phyloP scores from a whole-genome alignment of 2,797 vertebrate species.

The Paramormyrops hopkinsi region DNA sequence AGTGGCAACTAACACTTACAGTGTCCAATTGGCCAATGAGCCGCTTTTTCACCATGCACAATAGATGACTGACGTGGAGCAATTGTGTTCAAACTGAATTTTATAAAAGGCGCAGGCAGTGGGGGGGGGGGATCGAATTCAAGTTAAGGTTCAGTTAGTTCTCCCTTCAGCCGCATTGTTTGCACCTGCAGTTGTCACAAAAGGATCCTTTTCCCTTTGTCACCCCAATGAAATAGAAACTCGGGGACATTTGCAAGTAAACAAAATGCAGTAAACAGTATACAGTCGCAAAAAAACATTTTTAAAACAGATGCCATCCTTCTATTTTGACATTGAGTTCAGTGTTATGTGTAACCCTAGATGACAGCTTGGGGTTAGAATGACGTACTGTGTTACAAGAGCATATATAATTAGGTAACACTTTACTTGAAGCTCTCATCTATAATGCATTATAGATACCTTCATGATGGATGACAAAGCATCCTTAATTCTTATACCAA shows the following conservation, averaged over 20 bases:
- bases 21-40: background rate
- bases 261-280: background rate
- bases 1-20: background rate
- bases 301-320: background rate
- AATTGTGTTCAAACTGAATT: background rate
- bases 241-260: background rate
- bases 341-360: background rate
- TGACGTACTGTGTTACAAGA: background rate
- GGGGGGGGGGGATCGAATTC: background rate
- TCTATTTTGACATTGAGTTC: background rate
- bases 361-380: background rate
- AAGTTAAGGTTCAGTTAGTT: constrained; percentile 26
- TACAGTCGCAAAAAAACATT: background rate
- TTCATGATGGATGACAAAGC: background rate
- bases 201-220: background rate
- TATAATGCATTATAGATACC: background rate
- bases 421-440: background rate
- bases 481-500: background rate
- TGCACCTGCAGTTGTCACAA: constrained; percentile 25
- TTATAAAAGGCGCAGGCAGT: background rate
- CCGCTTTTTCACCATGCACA: background rate
- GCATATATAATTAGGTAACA: background rate
- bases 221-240: background rate
- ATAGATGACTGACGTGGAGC: background rate
- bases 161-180: constrained; percentile 32